A percentile compares a stretch with the other conserved stretches of the same genome.
These are phyloP conservation scores for Australoheros facetus DNA, from an alignment of 2,797 vertebrate species.

Conservation along the genomic window DNA sequence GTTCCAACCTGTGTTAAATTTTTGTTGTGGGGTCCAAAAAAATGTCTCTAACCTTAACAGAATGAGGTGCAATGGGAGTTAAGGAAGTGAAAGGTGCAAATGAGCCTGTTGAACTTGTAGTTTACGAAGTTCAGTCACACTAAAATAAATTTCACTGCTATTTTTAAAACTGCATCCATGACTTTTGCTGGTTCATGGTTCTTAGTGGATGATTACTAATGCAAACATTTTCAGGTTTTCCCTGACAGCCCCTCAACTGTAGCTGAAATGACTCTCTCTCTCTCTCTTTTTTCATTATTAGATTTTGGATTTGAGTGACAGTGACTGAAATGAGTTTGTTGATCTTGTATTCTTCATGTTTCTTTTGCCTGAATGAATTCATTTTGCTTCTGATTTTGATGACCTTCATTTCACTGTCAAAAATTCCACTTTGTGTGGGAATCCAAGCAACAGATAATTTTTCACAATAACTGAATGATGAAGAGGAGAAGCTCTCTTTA, in stretches of 20 bases:
- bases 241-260: background rate
- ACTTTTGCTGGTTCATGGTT: background rate
- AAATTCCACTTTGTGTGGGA: background rate
- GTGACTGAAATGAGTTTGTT: background rate
- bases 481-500: background rate
- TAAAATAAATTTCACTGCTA: background rate
- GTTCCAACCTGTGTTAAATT: background rate
- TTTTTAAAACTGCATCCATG: background rate
- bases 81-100: background rate
- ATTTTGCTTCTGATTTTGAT: too few relatives aligned
- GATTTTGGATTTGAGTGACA: background rate
- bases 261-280: background rate
- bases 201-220: background rate
- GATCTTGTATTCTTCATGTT: too few relatives aligned
- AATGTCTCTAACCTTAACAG: background rate
- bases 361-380: too few relatives aligned
- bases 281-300: background rate
- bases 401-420: too few relatives aligned
- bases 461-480: background rate
- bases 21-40: background rate
- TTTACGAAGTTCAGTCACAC: background rate
- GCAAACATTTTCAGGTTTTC: background rate
- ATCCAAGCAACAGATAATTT: background rate
- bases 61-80: background rate
- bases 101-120: background rate